Evolutionary conservation across 2,113 vertebrate genomes (phyloP).

Genomic region (western clawed frog (Xenopus tropicalis)): UCB_Xtro_10.0 CM004447.2:66347501-66348000

Average conservation of each 20-base stretch:
- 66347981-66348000: not conserved
- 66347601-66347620: not conserved
- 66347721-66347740: conserved; percentile 11
- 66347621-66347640: conserved; percentile 16
- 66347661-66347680: not conserved
- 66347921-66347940: conserved; percentile 28
- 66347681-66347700: conserved; percentile 6
- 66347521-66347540: not conserved
- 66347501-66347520: conserved; percentile 6
- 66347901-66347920: conserved; percentile 17
- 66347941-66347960: conserved; percentile 21
- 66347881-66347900: conserved; percentile 20
- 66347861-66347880: conserved; percentile 2
- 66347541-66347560: conserved; percentile 8
- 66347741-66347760: conserved; percentile 15
- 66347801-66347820: conserved; percentile 15
- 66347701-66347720: conserved; percentile 12
- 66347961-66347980: conserved; percentile 25
- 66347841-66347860: conserved; percentile 4
- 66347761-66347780: conserved; percentile 18
- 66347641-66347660: not conserved
- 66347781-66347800: conserved; percentile 2
- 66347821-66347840: conserved; percentile 16
- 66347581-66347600: conserved; percentile 2
- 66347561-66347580: conserved; percentile 6